Percentiles rank a stretch among this genome's conserved stretches.
These are phyloP conservation scores for Tympanuchus pallidicinctus DNA, from an alignment of 2,113 vertebrate species.

Conservation along the genomic window DNA sequence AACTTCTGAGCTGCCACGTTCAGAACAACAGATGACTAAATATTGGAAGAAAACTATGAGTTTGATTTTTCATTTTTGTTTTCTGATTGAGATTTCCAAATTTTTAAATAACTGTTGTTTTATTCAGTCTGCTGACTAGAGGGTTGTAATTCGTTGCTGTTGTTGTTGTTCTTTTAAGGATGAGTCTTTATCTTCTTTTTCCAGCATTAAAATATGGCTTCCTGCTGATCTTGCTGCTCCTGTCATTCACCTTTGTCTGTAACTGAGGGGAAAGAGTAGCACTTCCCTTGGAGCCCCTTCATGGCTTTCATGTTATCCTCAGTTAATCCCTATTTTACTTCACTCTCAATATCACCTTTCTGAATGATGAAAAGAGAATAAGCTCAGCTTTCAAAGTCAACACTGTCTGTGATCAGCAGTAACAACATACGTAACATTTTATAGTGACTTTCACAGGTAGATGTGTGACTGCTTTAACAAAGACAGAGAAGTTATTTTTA, in stretches of 20 bases:
- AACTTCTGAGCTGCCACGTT: neutral
- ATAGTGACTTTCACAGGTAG: constrained; percentile 29
- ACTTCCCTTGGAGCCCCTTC: neutral
- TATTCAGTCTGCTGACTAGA: neutral
- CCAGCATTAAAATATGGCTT: constrained; percentile 7
- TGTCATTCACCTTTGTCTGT: neutral
- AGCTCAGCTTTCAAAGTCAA: constrained; percentile 20
- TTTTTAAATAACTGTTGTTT: neutral
- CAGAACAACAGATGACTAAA: neutral
- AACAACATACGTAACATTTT: constrained; percentile 59
- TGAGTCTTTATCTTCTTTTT: neutral
- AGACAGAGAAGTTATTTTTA: neutral
- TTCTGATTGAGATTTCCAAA: neutral
- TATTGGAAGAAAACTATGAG: neutral
- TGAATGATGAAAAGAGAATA: neutral
- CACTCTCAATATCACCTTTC: neutral
- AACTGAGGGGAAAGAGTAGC: neutral
- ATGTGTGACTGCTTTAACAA: neutral
- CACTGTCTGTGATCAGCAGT: constrained; percentile 11
- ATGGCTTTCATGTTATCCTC: neutral
- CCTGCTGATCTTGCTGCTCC: neutral
- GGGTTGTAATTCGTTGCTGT: neutral
- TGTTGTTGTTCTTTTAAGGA: neutral
- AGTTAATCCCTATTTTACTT: neutral
- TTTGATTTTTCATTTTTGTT: neutral